A percentile compares a stretch with the other conserved stretches of the same genome.
Conservation (phyloP, 2,113 vertebrate species). For the Muntiacus muntjak region DNA sequence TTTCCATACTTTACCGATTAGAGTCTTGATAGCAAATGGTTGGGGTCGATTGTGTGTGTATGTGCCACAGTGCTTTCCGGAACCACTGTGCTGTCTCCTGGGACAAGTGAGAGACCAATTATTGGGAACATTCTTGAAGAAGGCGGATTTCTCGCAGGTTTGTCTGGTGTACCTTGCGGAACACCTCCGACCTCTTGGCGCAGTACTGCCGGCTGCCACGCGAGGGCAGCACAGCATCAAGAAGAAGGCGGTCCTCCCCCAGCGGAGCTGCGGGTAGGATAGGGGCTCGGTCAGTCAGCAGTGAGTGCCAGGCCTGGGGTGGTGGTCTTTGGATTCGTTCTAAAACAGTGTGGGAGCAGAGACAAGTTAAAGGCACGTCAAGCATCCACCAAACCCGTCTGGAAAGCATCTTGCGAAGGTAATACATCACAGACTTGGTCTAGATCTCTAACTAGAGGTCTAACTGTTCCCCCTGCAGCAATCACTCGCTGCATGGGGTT, state of each 20-base stretch:
- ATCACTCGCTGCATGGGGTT: not conserved
- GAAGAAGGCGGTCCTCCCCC: not conserved
- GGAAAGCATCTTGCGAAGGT: not conserved
- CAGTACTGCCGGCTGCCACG: not conserved
- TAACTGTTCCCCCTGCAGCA: accelerated
- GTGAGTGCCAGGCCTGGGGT: not conserved
- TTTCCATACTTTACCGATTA: not conserved
- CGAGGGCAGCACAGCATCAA: conserved; percentile 32
- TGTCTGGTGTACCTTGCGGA: not conserved
- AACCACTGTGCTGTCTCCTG: not conserved
- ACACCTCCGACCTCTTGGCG: not conserved
- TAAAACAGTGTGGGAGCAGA: not conserved
- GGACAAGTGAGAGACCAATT: accelerated
- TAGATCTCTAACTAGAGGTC: not conserved
- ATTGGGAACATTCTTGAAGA: not conserved
- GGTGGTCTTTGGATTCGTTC: not conserved
- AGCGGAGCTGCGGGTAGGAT: accelerated
- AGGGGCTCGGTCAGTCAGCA: not conserved
- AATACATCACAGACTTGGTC: not conserved
- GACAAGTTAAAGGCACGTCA: not conserved
- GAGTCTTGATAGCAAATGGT: not conserved
- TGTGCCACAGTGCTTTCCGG: not conserved
- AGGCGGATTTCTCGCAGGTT: not conserved
- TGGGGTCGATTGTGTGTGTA: not conserved
- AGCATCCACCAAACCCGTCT: not conserved